Base-by-base conservation (phyloP, 2,797 vertebrate genomes). In the Neomorphus geoffroyi region DNA sequence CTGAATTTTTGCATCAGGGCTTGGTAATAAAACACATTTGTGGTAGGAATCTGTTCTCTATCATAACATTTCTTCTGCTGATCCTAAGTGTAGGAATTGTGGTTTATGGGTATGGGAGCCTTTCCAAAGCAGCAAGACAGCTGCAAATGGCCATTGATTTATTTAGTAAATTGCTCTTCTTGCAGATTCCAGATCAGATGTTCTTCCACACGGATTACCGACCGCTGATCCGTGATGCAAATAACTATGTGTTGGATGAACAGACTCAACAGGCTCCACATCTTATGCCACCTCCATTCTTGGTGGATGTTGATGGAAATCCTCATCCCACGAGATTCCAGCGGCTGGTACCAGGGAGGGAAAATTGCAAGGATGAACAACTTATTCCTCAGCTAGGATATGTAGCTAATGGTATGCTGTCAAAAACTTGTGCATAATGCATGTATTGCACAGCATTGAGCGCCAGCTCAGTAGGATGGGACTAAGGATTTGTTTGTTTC, bases 161-260 rank as follows among this genome's bases (percentile, higher is more conserved):
- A 79, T 94, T 91, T 72, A 39, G 69, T 92, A 11, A 75, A 83
- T 93, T 58, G 75, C 93, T 65, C 96, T n/a, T 91, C 74, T 80
- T 88, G 72, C 97, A 99, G 99, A 99, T 99, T 97, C 99, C 99
- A 71, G 99, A 99, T 97, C 99, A 99, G 98, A 99, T 99, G 99
- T 99, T 99, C 98, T 99, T 99, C 98, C 99, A 99, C 94, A 99
- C 99, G 48, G 99, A 99, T 98, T 99, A 99, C 97, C 98, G 99
- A 43, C 99, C 99, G 13, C 98, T 99, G 71, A 99, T 99, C 92
- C 98, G 99, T n/a, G 99, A 99, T 95, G 95, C 99, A 58, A 99
- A 99, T 92, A 99, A 99, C 97, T 99, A 98, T n/a, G 99, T 99
- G 67, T 95, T 99, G 97, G 99, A 99, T 62, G 99, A 99, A 93